Evolutionary conservation across 2,113 vertebrate genomes (phyloP).

Genomic region (Anolis carolinensis): DNA sequence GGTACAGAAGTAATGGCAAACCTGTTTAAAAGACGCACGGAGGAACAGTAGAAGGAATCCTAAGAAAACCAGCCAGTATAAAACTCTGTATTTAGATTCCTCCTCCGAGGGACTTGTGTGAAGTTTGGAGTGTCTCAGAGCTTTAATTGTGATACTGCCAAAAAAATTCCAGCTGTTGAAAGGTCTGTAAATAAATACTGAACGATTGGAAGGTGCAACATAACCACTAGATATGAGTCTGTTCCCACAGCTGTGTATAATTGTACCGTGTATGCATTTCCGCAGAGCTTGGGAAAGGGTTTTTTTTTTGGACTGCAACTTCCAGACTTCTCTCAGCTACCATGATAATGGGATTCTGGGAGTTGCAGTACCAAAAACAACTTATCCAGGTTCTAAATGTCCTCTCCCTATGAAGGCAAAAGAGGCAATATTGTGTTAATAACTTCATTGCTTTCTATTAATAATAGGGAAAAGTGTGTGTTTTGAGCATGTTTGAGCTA

Average conservation of each 20-base stretch:
- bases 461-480: slow-evolving; percentile 44
- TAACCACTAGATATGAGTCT: slow-evolving; percentile 35
- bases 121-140: slow-evolving; percentile 52
- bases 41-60: slow-evolving; percentile 52
- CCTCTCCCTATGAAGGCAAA: slow-evolving; percentile 59
- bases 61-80: slow-evolving; percentile 45
- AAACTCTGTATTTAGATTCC: slow-evolving; percentile 49
- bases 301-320: neutral
- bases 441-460: slow-evolving; percentile 56
- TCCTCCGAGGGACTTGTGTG: slow-evolving; percentile 16
- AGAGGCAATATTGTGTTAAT: slow-evolving; percentile 60
- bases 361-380: neutral
- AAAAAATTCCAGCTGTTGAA: slow-evolving; percentile 39
- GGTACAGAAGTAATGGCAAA: slow-evolving; percentile 37
- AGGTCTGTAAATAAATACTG: neutral
- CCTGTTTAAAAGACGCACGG: slow-evolving; percentile 58
- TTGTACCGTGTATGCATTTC: slow-evolving; percentile 44
- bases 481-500: slow-evolving; percentile 69
- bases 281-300: neutral
- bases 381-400: slow-evolving; percentile 18
- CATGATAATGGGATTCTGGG: neutral
- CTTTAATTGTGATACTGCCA: slow-evolving; percentile 22
- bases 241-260: slow-evolving; percentile 62
- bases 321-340: neutral
- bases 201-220: slow-evolving; percentile 56